Conservation (phyloP, 2,113 vertebrate species). For the Gavia stellata region DNA sequence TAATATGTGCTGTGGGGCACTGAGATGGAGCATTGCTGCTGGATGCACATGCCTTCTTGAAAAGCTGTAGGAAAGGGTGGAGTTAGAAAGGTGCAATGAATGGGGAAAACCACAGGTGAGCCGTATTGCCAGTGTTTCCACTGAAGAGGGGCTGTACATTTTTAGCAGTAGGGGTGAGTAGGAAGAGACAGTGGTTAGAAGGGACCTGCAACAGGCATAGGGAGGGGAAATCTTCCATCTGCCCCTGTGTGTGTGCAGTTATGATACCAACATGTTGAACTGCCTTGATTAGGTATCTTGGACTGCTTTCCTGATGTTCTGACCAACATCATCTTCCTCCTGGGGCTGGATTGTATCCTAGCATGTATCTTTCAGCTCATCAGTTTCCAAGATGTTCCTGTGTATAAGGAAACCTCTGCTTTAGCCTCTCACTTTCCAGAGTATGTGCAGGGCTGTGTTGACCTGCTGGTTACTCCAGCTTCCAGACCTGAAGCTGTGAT, state of each 20-base stretch:
- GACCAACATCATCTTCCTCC: neutral
- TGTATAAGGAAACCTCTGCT: neutral
- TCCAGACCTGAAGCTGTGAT: neutral
- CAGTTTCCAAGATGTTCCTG: neutral
- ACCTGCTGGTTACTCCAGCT: neutral
- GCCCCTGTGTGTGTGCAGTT: neutral
- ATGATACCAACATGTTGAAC: fast-evolving
- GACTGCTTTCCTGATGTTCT: neutral
- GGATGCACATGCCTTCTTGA: neutral
- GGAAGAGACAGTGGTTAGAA: neutral
- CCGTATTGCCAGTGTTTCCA: neutral
- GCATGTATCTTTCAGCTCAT: neutral
- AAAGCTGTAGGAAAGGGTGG: neutral
- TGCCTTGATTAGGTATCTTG: neutral
- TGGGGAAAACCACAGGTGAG: neutral
- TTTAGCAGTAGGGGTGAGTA: neutral
- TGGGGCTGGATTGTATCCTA: neutral
- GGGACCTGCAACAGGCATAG: neutral
- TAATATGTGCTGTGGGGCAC: neutral
- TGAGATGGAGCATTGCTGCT: neutral
- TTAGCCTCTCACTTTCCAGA: neutral
- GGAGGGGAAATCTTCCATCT: neutral
- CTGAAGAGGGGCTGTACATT: neutral
- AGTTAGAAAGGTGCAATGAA: neutral
- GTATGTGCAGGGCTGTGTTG: neutral